A percentile compares a stretch with the other conserved stretches of the same genome.
Conservation (phyloP, 2,113 vertebrate genomes). For the Oryzias melastigma region DNA sequence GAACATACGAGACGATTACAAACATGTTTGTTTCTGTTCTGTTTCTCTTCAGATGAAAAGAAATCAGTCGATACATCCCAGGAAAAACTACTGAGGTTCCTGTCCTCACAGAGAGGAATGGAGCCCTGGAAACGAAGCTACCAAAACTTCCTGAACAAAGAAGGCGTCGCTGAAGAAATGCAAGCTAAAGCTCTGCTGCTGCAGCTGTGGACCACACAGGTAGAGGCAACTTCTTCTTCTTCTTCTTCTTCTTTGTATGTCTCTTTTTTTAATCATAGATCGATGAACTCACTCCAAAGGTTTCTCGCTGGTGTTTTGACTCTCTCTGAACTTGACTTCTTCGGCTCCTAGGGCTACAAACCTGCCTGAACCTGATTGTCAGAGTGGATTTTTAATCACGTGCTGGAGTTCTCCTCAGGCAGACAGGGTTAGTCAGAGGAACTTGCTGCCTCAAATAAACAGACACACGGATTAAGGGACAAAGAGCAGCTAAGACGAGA, state of each 20-base stretch:
- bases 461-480: no score
- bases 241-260: not conserved
- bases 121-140: slow-evolving; percentile 80
- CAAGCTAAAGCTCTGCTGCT: slow-evolving; percentile 76
- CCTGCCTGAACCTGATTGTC: slow-evolving; percentile 48
- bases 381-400: not conserved
- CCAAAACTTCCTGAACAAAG: slow-evolving; percentile 63
- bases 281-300: slow-evolving; percentile 1
- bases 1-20: not conserved
- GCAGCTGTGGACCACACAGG: slow-evolving; percentile 87
- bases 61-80: slow-evolving; percentile 48
- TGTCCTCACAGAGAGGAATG: slow-evolving; percentile 41
- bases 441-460: slow-evolving; percentile 7
- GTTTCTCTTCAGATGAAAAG: slow-evolving; percentile 59
- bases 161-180: slow-evolving; percentile 73
- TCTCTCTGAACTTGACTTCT: slow-evolving; percentile 6
- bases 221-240: slow-evolving; percentile 27
- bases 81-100: slow-evolving; percentile 73
- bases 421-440: slow-evolving; percentile 4
- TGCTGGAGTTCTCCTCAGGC: not conserved
- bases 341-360: not conserved
- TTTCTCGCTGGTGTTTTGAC: not conserved
- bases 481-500: no score
- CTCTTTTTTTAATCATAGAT: not conserved
- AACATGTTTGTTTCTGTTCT: not conserved